Conservation (phyloP, 2,797 vertebrate species). For the Epinephelus coioides region DNA sequence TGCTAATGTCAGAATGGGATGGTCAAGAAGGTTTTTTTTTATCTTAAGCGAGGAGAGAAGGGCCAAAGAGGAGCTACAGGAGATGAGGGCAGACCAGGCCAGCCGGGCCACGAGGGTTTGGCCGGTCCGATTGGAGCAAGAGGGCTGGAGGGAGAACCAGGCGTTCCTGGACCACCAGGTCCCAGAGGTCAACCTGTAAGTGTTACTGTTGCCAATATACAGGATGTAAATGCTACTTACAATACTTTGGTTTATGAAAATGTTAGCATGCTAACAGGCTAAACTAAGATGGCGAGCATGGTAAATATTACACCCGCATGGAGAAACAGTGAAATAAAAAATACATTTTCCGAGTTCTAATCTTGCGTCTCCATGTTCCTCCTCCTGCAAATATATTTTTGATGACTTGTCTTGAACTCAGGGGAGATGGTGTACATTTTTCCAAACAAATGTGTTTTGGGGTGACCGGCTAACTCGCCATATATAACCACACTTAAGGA, state of each 20-base stretch:
- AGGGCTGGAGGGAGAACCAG: constrained; percentile 86
- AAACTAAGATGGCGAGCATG: neutral
- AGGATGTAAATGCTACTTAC: too few species aligned
- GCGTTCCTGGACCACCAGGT: constrained; percentile 82
- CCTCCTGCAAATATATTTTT: neutral
- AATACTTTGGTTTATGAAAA: neutral
- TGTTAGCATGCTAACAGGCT: neutral
- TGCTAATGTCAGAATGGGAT: neutral
- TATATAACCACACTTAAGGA: neutral
- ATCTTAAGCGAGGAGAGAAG: constrained; percentile 80
- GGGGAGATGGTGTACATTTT: too few species aligned
- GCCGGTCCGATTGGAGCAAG: constrained; percentile 82
- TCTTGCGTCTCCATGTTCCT: too few species aligned
- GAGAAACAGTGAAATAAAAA: neutral
- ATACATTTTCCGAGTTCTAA: too few species aligned
- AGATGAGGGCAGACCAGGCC: constrained; percentile 83
- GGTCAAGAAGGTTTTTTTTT: neutral
- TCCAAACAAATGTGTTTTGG: neutral
- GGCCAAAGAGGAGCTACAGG: constrained; percentile 83
- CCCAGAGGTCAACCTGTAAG: constrained; percentile 87
- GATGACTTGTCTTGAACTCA: too few species aligned
- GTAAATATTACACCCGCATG: neutral
- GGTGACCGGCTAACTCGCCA: neutral
- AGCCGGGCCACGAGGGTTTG: constrained; percentile 84
- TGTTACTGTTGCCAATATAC: neutral